Evolutionary conservation across 2,797 vertebrate species (phyloP), one percentile per base, ranked within the genome.

Genomic region (Sebastes aleutianus): DNA sequence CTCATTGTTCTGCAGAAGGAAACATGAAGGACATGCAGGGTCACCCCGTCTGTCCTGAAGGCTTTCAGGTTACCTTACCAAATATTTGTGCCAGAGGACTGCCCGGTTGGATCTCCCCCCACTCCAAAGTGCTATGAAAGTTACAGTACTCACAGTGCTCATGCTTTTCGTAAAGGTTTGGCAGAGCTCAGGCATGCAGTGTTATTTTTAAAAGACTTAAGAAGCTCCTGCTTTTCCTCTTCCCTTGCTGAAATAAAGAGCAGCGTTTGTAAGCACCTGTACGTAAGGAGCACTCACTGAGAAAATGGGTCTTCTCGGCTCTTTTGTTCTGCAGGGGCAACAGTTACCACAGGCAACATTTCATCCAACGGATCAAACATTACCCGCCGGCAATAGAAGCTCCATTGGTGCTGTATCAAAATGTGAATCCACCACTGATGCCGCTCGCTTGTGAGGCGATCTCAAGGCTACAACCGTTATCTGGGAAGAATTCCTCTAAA

Each of bases 401-500:
- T 69, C 64, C 47, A 62, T 50, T 78, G 74, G 65, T 72, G 74
- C 65, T 74, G 72, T 58, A 72, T 89, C 74, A 84, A 78, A 83
- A 90, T 84, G 13, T 80, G 83, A 73, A 70, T 85, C 76, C 74
- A 73, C 70, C 43, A 57, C 82, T 78, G 84, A 84, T 82, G 74
- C 79, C 62, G 72, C 86, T 87, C 84, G 82, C 86, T 72, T 85
- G 73, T 70, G 62, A 91, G 82, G 87, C 74, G 54, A 65, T 87
- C 82, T 88, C 71, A 87, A 87, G 75, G 73, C 87, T 80, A 79
- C 70, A 75, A 54, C 83, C 65, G 83, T 87, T 85, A 89, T 90
- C 90, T 87, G 63, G 70, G 58, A 89, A 82, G 83, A 80, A 91
- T 85, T 80, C 84, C 74, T 87, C 85, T 57, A 78, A 93, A 90